Evolutionary conservation across 2,888 invertebrate genomes (phyloP).

Genomic region (Allophyes oxyacanthae): DNA sequence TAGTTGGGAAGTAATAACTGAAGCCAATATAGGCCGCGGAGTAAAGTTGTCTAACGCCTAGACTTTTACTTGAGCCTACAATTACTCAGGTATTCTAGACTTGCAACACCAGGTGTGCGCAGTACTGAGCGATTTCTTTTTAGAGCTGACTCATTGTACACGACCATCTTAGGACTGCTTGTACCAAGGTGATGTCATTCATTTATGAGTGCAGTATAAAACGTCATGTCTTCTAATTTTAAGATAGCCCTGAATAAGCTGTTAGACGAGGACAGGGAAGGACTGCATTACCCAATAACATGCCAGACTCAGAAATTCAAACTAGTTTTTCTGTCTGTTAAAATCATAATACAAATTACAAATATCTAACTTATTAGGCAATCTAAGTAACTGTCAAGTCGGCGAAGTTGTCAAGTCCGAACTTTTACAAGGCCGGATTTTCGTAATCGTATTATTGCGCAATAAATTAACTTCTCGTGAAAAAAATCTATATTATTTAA

Average conservation of each 20-base stretch:
- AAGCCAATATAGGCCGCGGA: constrained; percentile 15
- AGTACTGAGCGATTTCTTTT: constrained; percentile 9
- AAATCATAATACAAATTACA: too few species aligned
- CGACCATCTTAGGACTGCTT: neutral
- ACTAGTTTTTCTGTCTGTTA: too few species aligned
- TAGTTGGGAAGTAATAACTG: constrained; percentile 14
- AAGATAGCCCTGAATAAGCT: too few species aligned
- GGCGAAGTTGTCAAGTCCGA: neutral
- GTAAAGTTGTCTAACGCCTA: constrained; percentile 7
- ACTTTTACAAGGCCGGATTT: neutral
- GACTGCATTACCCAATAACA: too few species aligned
- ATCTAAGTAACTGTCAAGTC: neutral
- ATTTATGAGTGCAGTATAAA: neutral
- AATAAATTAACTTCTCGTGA: too few species aligned
- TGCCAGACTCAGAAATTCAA: too few species aligned
- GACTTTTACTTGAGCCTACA: constrained; percentile 19
- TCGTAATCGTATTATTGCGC: neutral
- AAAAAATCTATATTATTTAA: too few species aligned
- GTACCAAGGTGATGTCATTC: neutral
- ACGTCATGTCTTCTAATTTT: too few species aligned
- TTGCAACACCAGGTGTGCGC: constrained; percentile 17
- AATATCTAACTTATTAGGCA: neutral
- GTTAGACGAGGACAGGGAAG: too few species aligned
- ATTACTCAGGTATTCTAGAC: constrained; percentile 20
- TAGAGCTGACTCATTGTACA: neutral